Base-by-base conservation (phyloP, 2,888 invertebrate species). In the Rutpela maculata region DNA sequence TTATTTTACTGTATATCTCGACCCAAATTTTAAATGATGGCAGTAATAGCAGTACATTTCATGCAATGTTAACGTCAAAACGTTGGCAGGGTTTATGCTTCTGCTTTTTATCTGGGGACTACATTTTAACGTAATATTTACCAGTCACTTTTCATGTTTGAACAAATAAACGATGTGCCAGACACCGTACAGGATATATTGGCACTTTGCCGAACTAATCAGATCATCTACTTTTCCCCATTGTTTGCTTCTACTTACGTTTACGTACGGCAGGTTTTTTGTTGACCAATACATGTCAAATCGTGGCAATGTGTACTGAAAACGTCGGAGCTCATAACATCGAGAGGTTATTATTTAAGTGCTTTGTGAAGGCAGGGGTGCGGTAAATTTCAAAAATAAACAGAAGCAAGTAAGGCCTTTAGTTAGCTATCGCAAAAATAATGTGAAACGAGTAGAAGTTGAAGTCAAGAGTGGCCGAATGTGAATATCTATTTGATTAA, bases 181-280 rank as follows among this genome's bases (percentile, higher is more conserved):
- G 80, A 79, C 81, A 77, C 60, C 75, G 75, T 79, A 31, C 71
- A 79, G 78, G 77, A 77, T 79, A 77, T 80, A 81, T 83, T 84
- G 84, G 84, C 82, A 79, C 78, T 79, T 62, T 74, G 80, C 84
- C 84, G 83, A 81, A 79, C 82, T 81, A 83, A 85, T 85, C 84
- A 78, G 80, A 84, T 83, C 78, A 77, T 65, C 73, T 62, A 62
- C 18, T 62, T 74, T 63, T 73, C 57, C 59, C 57, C 72, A 19
- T 75, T 69, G 76, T 76, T 76, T 76, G 60, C 60, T 70, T 57
- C 31, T 55, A 71, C 76, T 71, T 76, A 76, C 60, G 18, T 71
- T 18, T 43, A 67, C 57, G 71, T 72, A 66, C 22, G 63, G 62
- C 69, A 62, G 38, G 26, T 74, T 50, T 26, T 57, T 70, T 62